Evolutionary conservation across 2,797 vertebrate genomes (phyloP).

Genomic region (Macrochelys suwanniensis): DNA sequence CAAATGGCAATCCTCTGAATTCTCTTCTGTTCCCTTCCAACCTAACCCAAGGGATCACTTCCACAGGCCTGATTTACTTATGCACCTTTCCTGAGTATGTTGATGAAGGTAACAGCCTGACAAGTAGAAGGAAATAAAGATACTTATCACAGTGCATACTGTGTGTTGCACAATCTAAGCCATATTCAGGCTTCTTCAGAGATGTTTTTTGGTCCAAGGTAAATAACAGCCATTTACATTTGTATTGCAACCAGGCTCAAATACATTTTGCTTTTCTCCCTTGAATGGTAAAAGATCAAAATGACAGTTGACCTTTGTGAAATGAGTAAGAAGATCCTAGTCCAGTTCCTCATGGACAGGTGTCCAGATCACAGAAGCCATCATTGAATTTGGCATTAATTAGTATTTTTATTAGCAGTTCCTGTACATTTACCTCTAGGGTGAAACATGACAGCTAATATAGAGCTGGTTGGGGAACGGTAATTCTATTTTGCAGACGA

Average conservation of each 20-base stretch:
- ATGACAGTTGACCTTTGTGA: background rate
- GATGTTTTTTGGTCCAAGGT: rapidly evolving
- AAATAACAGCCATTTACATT: rapidly evolving
- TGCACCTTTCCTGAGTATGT: background rate
- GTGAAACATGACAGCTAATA: background rate
- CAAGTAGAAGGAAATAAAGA: background rate
- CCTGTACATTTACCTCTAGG: background rate
- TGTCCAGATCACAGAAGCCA: background rate
- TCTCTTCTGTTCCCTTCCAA: background rate
- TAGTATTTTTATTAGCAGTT: background rate
- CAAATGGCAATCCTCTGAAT: background rate
- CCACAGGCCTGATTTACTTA: background rate
- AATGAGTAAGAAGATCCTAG: too few relatives aligned
- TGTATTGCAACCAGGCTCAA: rapidly evolving
- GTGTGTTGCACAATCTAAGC: rapidly evolving
- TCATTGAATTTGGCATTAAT: background rate
- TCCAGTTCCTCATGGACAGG: rapidly evolving
- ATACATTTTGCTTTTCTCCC: rapidly evolving
- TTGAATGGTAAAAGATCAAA: rapidly evolving
- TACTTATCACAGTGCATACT: background rate
- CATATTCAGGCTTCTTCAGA: background rate
- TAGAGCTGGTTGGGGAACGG: background rate
- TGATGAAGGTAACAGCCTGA: background rate
- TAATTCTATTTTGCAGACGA: background rate
- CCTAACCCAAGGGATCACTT: background rate